Evolutionary conservation across 2,797 vertebrate genomes (phyloP).

Genomic region (Myripristis murdjan): DNA sequence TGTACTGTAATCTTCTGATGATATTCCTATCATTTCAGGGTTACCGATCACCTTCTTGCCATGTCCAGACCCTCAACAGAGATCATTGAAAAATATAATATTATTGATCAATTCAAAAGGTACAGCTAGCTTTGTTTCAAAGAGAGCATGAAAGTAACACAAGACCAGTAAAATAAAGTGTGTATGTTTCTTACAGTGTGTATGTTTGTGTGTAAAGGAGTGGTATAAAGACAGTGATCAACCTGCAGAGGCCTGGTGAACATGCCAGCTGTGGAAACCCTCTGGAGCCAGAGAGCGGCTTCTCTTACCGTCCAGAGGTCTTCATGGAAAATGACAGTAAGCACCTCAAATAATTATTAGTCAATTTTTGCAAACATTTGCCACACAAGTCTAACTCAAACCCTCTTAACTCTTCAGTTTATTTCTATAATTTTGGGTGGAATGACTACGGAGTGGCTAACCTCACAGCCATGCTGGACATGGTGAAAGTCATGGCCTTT

Average conservation of each 20-base stretch:
- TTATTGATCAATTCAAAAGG: slow-evolving; percentile 95
- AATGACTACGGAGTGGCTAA: slow-evolving; percentile 95
- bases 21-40: slow-evolving; percentile 81
- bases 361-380: neutral
- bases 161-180: slow-evolving; percentile 13
- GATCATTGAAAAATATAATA: slow-evolving; percentile 91
- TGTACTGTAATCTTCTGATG: neutral
- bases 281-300: slow-evolving; percentile 94
- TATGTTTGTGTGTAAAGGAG: slow-evolving; percentile 79
- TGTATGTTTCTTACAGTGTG: neutral
- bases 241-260: slow-evolving; percentile 96
- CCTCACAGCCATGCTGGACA: slow-evolving; percentile 92
- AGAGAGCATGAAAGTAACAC: neutral
- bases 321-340: slow-evolving; percentile 98
- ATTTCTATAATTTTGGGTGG: slow-evolving; percentile 99
- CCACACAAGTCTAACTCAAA: slow-evolving; percentile 6
- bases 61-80: slow-evolving; percentile 97
- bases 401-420: slow-evolving; percentile 86
- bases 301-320: slow-evolving; percentile 94
- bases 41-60: slow-evolving; percentile 94
- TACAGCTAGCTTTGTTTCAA: slow-evolving; percentile 63
- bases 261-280: slow-evolving; percentile 95
- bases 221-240: slow-evolving; percentile 95
- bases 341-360: slow-evolving; percentile 50
- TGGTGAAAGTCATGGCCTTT: slow-evolving; percentile 97